Conservation (phyloP, 1,140 invertebrate species). For the Reticulitermes speratus region DNA sequence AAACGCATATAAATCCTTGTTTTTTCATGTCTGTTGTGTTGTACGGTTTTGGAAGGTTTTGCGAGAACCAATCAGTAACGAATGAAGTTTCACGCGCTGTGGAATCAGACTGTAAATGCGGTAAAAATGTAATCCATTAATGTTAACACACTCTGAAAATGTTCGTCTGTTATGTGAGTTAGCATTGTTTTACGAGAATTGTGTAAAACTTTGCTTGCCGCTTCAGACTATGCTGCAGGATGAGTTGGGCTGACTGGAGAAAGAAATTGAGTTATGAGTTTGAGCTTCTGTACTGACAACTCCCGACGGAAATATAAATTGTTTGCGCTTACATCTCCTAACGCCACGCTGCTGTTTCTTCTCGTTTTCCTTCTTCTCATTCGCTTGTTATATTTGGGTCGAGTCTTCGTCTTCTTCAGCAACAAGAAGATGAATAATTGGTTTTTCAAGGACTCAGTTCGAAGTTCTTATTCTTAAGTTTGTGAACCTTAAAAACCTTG, state of each 20-base stretch:
- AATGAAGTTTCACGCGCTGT: background rate
- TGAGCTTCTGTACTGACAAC: conserved; percentile 24
- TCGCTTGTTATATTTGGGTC: conserved; percentile 28
- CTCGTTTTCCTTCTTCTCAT: background rate
- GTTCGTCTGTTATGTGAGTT: background rate
- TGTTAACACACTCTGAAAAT: background rate
- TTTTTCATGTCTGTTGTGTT: too few relatives aligned
- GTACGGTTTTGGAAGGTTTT: too few relatives aligned
- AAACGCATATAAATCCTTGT: too few relatives aligned
- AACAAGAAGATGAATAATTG: conserved; percentile 24
- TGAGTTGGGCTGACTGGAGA: conserved; percentile 9
- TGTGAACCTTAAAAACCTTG: background rate
- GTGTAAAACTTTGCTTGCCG: background rate
- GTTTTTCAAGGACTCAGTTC: conserved; percentile 14
- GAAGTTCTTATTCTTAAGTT: background rate
- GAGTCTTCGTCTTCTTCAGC: background rate
- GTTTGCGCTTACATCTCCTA: conserved; percentile 2
- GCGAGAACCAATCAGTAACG: too few relatives aligned
- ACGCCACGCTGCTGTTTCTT: background rate
- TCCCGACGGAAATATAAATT: conserved; percentile 18
- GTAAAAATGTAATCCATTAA: background rate
- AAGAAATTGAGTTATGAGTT: conserved; percentile 32
- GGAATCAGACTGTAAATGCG: background rate
- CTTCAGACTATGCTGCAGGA: background rate
- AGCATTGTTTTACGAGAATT: background rate